Evolutionary conservation across 35 echinoderm and acorn worm genomes (phyloP).

Genomic region (Stichopus chloronotus): DNA sequence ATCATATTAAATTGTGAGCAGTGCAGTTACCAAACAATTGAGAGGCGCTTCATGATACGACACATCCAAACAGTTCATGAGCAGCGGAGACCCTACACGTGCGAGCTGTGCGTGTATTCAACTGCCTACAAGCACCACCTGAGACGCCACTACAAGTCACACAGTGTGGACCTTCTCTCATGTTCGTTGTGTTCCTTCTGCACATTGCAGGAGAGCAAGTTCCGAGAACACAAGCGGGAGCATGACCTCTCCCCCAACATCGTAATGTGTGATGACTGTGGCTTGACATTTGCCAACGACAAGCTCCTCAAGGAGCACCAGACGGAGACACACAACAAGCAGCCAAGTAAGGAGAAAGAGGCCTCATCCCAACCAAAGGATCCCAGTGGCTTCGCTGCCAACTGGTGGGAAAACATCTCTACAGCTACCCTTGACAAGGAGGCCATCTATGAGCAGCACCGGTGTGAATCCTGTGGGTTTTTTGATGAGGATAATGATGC

Average conservation of each 20-base stretch:
- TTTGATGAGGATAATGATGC: slow-evolving; percentile 9
- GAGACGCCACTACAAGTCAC: slow-evolving; percentile 73
- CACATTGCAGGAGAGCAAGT: slow-evolving; percentile 56
- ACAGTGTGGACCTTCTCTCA: slow-evolving; percentile 54
- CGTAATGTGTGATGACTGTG: slow-evolving; percentile 68
- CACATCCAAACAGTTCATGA: slow-evolving; percentile 87
- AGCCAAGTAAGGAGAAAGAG: background rate
- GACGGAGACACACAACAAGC: slow-evolving; percentile 56
- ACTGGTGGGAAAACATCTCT: slow-evolving; percentile 25
- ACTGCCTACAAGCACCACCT: slow-evolving; percentile 89
- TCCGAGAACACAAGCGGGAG: slow-evolving; percentile 55
- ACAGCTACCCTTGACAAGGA: background rate
- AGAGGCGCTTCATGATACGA: slow-evolving; percentile 79
- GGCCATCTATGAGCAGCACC: slow-evolving; percentile 51
- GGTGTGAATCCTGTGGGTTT: slow-evolving; percentile 49
- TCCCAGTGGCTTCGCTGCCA: background rate
- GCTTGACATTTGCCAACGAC: slow-evolving; percentile 62
- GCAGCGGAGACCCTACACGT: slow-evolving; percentile 76
- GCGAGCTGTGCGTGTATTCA: slow-evolving; percentile 76
- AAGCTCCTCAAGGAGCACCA: slow-evolving; percentile 68
- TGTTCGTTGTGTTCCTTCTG: slow-evolving; percentile 70
- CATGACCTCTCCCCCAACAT: slow-evolving; percentile 17
- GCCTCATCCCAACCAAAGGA: background rate
- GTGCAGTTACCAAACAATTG: slow-evolving; percentile 77
- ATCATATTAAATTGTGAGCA: slow-evolving; percentile 71